Conservation (phyloP, 2,888 invertebrate genomes). For the Netelia virgata region DNA sequence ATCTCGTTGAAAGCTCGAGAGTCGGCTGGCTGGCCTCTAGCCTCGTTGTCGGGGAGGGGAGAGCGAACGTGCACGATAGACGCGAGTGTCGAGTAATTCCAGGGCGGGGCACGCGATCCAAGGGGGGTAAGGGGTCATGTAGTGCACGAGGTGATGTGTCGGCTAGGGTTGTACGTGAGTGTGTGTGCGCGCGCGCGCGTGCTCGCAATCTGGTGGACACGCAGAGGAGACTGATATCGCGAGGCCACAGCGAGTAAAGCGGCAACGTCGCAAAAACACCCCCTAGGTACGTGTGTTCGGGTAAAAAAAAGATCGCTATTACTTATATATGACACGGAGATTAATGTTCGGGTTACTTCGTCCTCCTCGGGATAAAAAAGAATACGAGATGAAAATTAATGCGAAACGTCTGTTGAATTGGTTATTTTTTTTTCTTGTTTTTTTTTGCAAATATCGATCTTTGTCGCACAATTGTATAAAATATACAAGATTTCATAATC, state of each 20-base stretch:
- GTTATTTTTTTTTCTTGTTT: too few relatives aligned
- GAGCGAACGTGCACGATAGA: constrained; percentile 6
- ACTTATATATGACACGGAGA: too few relatives aligned
- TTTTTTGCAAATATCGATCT: too few relatives aligned
- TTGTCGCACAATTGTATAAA: too few relatives aligned
- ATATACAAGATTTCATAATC: too few relatives aligned
- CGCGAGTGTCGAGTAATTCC: constrained; percentile 37
- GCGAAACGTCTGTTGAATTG: too few relatives aligned
- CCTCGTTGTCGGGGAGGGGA: constrained; percentile 18
- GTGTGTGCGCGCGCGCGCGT: not conserved
- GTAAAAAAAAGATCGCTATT: not conserved
- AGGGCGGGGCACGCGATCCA: constrained; percentile 29
- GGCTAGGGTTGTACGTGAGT: not conserved
- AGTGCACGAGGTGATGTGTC: not conserved
- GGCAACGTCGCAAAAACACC: constrained; percentile 71
- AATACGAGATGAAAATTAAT: too few relatives aligned
- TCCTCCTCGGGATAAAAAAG: too few relatives aligned
- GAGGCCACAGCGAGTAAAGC: constrained; percentile 55
- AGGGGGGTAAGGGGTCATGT: constrained; percentile 41
- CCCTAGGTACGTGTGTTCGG: constrained; percentile 1
- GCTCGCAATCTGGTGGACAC: constrained; percentile 38
- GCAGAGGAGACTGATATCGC: constrained; percentile 46
- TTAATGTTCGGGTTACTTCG: too few relatives aligned
- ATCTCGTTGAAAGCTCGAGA: constrained; percentile 44
- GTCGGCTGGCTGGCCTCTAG: not conserved